These are phyloP conservation scores for Oplegnathus fasciatus DNA, from an alignment of 2,113 vertebrate genomes.

Conservation along the genomic window DNA sequence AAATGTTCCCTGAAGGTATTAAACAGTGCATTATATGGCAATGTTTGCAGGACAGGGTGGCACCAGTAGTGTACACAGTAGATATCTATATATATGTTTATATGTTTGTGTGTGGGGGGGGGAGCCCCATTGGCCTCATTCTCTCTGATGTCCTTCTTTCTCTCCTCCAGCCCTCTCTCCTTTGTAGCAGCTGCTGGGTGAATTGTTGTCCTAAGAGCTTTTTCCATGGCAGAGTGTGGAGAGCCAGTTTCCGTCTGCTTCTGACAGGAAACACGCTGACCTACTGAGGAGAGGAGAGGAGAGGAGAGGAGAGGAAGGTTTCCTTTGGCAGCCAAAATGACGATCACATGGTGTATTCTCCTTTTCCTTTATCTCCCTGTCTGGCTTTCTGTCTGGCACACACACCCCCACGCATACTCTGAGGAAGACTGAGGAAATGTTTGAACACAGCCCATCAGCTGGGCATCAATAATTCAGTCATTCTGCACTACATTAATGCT, in stretches of 20 bases:
- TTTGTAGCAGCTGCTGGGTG: constrained; percentile 67
- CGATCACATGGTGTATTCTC: background rate
- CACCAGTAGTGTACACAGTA: constrained; percentile 19
- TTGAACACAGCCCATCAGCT: constrained; percentile 58
- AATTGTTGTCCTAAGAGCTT: constrained; percentile 71
- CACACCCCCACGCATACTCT: background rate
- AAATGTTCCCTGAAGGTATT: constrained; percentile 35
- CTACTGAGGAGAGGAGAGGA: constrained; percentile 42
- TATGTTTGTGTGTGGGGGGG: constrained; percentile 4
- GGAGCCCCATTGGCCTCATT: constrained; percentile 33
- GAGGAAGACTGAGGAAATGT: constrained; percentile 2
- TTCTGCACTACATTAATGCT: constrained; percentile 60
- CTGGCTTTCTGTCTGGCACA: constrained; percentile 7
- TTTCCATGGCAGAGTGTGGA: constrained; percentile 71
- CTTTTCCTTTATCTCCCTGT: constrained; percentile 5
- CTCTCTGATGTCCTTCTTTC: constrained; percentile 34
- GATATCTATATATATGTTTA: constrained; percentile 43
- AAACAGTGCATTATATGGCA: constrained; percentile 15
- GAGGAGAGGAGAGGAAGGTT: constrained; percentile 8
- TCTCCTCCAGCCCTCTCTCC: constrained; percentile 38
- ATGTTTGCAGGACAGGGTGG: constrained; percentile 32
- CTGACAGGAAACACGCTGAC: constrained; percentile 73
- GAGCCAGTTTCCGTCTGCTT: constrained; percentile 67
- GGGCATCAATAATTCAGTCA: constrained; percentile 73
- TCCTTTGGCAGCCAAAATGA: constrained; percentile 42